Evolutionary conservation across 2,113 vertebrate species (phyloP).

Genomic region (Zosterops lateralis): DNA sequence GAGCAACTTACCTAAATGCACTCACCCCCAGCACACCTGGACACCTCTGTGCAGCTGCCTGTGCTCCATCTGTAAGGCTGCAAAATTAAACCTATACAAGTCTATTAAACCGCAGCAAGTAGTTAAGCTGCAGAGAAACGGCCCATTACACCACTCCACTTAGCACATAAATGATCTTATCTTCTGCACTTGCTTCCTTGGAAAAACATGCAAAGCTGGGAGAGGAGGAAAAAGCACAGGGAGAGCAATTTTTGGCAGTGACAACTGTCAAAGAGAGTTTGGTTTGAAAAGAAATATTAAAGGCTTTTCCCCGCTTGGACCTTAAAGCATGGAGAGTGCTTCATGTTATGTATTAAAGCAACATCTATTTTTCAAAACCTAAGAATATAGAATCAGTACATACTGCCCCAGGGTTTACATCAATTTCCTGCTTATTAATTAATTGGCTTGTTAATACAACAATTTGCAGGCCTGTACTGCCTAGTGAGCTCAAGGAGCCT

Average conservation of each 20-base stretch:
- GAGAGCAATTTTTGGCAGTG: not conserved
- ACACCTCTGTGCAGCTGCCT: not conserved
- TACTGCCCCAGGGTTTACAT: slow-evolving; percentile 40
- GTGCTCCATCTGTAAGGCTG: not conserved
- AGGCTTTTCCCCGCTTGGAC: not conserved
- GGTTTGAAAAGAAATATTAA: not conserved
- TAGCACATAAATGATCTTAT: not conserved
- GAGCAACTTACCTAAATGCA: not conserved
- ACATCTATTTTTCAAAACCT: slow-evolving; percentile 14
- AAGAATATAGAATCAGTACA: slow-evolving; percentile 1
- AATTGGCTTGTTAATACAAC: slow-evolving; percentile 72
- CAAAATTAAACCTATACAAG: not conserved
- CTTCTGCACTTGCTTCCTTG: not conserved
- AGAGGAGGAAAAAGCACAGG: not conserved
- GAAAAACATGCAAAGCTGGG: not conserved
- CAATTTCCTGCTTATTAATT: slow-evolving; percentile 71
- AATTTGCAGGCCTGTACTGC: slow-evolving; percentile 49
- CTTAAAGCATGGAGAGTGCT: not conserved
- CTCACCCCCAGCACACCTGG: not conserved
- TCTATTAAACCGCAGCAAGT: not conserved
- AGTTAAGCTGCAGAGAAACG: not conserved
- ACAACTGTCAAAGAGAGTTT: not conserved
- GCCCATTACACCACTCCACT: not conserved
- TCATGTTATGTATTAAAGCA: not conserved
- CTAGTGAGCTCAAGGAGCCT: slow-evolving; percentile 53